phyloP scores from a whole-genome alignment of 2,888 invertebrate genomes.

The Lingula anatina region DNA sequence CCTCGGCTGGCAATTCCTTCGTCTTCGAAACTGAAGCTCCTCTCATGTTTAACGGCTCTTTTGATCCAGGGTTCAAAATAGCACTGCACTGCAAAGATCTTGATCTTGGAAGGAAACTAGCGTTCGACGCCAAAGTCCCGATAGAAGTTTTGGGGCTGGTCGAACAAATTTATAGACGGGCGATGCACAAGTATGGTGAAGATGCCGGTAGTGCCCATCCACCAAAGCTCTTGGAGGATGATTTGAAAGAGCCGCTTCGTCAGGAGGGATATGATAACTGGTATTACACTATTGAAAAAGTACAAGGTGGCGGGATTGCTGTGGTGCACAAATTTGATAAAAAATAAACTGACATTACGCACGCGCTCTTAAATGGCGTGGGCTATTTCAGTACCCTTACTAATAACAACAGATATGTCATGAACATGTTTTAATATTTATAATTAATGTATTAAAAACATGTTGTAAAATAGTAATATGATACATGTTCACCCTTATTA shows the following conservation, averaged over 20 bases:
- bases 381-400: too few relatives aligned
- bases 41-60: slow-evolving; percentile 2
- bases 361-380: too few relatives aligned
- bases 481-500: too few relatives aligned
- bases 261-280: slow-evolving; percentile 1
- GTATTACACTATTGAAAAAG: slow-evolving; percentile 1
- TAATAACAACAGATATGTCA: too few relatives aligned
- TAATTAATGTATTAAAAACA: too few relatives aligned
- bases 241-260: not conserved
- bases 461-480: too few relatives aligned
- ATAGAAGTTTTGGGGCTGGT: too few relatives aligned
- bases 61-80: slow-evolving; percentile 1
- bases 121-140: too few relatives aligned
- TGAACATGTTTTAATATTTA: too few relatives aligned
- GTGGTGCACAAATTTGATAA: slow-evolving; percentile 1
- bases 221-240: not conserved
- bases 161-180: not conserved
- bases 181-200: slow-evolving; percentile 1
- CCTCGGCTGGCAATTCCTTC: slow-evolving; percentile 2
- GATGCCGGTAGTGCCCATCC: slow-evolving; percentile 1
- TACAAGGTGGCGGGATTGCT: not conserved
- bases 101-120: not conserved
- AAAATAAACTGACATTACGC: too few relatives aligned
- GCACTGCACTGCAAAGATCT: not conserved
- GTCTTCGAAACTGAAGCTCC: slow-evolving; percentile 3